Evolutionary conservation across 2,888 invertebrate genomes (phyloP).

Genomic region (Carabus problematicus): DNA sequence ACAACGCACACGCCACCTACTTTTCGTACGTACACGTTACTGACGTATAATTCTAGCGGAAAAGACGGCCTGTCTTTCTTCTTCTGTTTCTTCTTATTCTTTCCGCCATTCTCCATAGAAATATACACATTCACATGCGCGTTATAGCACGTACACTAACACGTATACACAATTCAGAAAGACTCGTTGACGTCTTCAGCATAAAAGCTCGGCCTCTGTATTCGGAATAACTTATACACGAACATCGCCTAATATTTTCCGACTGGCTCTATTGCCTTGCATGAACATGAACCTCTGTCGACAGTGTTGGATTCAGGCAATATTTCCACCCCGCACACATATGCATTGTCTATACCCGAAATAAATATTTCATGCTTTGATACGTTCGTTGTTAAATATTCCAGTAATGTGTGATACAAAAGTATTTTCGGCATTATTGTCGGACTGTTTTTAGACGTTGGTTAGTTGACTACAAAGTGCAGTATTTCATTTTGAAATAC

Average conservation of each 20-base stretch:
- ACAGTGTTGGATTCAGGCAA: too few species aligned
- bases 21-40: slow-evolving; percentile 22
- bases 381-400: too few species aligned
- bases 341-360: too few species aligned
- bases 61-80: slow-evolving; percentile 29
- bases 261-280: neutral
- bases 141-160: slow-evolving; percentile 5
- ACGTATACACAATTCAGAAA: slow-evolving; percentile 26
- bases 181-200: slow-evolving; percentile 17
- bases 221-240: slow-evolving; percentile 29
- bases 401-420: too few species aligned
- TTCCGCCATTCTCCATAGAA: slow-evolving; percentile 3
- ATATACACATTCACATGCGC: slow-evolving; percentile 6
- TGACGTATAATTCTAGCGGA: slow-evolving; percentile 35
- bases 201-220: slow-evolving; percentile 1
- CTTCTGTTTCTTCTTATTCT: slow-evolving; percentile 16
- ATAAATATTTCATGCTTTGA: too few species aligned
- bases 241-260: slow-evolving; percentile 14
- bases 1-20: slow-evolving; percentile 5
- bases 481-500: too few species aligned
- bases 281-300: too few species aligned
- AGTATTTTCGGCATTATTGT: too few species aligned
- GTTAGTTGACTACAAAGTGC: too few species aligned
- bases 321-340: too few species aligned
- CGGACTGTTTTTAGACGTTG: too few species aligned